phyloP scores from a whole-genome alignment of 1,140 invertebrate genomes.

The Drosophila gunungcola region DNA sequence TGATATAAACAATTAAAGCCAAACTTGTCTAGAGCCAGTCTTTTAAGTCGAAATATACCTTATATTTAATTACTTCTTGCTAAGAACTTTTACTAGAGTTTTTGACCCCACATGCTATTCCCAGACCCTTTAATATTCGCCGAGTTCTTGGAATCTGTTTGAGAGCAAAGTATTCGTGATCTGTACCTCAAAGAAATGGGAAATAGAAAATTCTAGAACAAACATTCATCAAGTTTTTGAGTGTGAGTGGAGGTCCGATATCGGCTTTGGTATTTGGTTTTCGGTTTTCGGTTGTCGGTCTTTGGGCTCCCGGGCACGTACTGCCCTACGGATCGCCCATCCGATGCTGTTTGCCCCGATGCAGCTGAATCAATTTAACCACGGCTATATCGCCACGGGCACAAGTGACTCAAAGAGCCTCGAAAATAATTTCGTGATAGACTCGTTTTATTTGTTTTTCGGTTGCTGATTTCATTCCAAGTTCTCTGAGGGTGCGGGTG shows the following conservation, averaged over 20 bases:
- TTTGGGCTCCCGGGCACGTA: constrained; percentile 47
- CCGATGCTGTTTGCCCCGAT: constrained; percentile 32
- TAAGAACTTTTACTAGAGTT: neutral
- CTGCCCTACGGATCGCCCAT: constrained; percentile 22
- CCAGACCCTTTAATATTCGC: neutral
- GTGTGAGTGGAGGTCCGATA: constrained; percentile 24
- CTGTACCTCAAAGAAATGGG: neutral
- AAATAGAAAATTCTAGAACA: constrained; percentile 39
- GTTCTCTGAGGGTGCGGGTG: constrained; percentile 12
- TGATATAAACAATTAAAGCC: too few relatives aligned
- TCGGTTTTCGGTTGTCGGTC: constrained; percentile 11
- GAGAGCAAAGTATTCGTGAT: constrained; percentile 13
- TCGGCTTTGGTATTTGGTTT: constrained; percentile 19
- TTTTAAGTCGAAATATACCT: neutral
- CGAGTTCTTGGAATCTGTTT: constrained; percentile 3
- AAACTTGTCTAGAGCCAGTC: neutral
- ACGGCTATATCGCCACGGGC: constrained; percentile 7
- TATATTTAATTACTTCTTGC: neutral
- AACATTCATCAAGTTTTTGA: constrained; percentile 7
- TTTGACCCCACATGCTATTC: neutral
- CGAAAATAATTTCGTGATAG: constrained; percentile 42
- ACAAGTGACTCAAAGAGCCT: constrained; percentile 8
- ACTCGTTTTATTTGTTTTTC: constrained; percentile 15
- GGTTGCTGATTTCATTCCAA: constrained; percentile 6
- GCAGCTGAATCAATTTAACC: constrained; percentile 27